phyloP scores from a whole-genome alignment of 2,888 invertebrate species.

The Micropterix aruncella region DNA sequence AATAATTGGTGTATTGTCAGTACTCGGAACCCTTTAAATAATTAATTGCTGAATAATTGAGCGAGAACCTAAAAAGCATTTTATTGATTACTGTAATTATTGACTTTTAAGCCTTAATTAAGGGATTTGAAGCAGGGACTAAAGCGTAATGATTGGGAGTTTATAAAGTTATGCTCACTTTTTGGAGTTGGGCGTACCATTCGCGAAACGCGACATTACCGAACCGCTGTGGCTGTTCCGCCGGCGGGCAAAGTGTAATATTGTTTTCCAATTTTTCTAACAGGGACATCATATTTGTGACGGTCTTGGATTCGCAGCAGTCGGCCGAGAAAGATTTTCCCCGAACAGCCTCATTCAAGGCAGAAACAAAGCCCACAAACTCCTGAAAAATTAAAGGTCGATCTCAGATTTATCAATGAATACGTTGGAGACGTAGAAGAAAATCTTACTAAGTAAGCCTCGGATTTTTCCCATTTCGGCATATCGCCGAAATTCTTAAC shows the following conservation, averaged over 20 bases:
- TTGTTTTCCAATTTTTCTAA: constrained; percentile 57
- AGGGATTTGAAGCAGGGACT: background rate
- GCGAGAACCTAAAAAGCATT: background rate
- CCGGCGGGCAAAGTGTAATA: constrained; percentile 73
- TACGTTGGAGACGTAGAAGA: no score
- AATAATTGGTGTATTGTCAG: no score
- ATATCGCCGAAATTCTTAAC: constrained; percentile 56
- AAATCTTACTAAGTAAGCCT: constrained; percentile 66
- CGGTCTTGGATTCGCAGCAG: constrained; percentile 44
- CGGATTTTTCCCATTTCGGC: constrained; percentile 69
- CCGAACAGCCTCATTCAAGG: constrained; percentile 75
- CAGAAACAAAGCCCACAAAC: constrained; percentile 75
- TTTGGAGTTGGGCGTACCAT: constrained; percentile 61
- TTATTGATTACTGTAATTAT: constrained; percentile 1
- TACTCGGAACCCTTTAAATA: no score
- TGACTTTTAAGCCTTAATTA: no score
- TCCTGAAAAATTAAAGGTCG: no score
- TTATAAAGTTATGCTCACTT: background rate
- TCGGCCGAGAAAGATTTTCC: constrained; percentile 56
- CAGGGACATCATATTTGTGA: constrained; percentile 46
- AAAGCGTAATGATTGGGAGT: background rate
- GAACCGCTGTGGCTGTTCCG: constrained; percentile 90
- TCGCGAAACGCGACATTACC: constrained; percentile 86
- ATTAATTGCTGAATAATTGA: constrained; percentile 16
- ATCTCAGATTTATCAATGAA: no score